Percentiles rank a stretch among this genome's conserved stretches.
These are phyloP conservation scores for Machimus atricapillus DNA, from an alignment of 2,888 invertebrate genomes.

Conservation along the genomic window DNA sequence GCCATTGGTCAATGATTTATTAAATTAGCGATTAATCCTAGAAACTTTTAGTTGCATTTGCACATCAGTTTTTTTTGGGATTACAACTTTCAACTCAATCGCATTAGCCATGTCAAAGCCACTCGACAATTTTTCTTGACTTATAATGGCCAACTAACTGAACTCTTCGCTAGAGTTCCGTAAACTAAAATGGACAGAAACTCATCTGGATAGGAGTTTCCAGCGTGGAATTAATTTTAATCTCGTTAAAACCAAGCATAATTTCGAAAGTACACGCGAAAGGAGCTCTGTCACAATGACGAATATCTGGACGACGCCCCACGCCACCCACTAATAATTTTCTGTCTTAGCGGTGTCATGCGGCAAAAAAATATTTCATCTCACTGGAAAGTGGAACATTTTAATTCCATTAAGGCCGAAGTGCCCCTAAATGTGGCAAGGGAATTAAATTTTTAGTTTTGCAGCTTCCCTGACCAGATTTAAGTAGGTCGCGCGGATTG, in stretches of 20 bases:
- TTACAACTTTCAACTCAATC: neutral
- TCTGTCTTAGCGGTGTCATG: neutral
- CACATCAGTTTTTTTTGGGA: neutral
- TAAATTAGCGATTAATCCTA: neutral
- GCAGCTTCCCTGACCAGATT: neutral
- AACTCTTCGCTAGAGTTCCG: neutral
- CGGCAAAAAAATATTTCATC: neutral
- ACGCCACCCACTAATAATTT: neutral
- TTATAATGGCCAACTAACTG: neutral
- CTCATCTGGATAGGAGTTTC: neutral
- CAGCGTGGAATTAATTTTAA: neutral
- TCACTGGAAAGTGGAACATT: neutral
- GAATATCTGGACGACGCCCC: neutral
- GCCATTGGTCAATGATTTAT: neutral
- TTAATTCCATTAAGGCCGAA: constrained; percentile 6
- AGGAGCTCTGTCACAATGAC: neutral
- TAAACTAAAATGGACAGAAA: neutral
- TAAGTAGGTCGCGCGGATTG: neutral
- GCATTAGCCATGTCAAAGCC: neutral
- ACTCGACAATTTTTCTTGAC: neutral
- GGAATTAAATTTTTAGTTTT: neutral
- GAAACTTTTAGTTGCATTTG: neutral
- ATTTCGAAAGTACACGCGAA: neutral
- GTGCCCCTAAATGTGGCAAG: neutral
- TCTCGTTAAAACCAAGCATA: neutral